phyloP scores from a whole-genome alignment of 2,113 vertebrate genomes.

The Malurus alboscapulatus region DNA sequence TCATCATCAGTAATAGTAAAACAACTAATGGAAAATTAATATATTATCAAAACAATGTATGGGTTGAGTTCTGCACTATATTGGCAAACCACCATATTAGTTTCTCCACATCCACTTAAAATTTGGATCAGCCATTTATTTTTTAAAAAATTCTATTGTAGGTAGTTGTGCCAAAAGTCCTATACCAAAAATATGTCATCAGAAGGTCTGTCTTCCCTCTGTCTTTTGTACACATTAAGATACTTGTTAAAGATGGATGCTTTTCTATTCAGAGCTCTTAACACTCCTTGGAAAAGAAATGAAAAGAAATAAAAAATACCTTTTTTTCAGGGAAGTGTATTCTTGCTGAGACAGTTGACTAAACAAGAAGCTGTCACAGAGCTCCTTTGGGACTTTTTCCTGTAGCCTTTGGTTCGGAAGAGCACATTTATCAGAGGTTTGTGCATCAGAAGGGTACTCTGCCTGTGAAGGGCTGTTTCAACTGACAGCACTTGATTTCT shows the following conservation, averaged over 20 bases:
- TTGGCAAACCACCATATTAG: neutral
- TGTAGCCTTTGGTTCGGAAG: neutral
- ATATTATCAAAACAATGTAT: neutral
- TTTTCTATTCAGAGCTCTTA: neutral
- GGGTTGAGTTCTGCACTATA: neutral
- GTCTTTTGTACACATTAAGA: neutral
- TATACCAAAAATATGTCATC: neutral
- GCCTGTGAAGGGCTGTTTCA: neutral
- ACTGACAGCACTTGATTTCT: neutral
- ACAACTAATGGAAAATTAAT: neutral
- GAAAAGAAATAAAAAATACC: neutral
- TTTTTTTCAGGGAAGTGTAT: neutral
- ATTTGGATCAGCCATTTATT: neutral
- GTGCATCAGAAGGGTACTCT: neutral
- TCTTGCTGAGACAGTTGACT: neutral
- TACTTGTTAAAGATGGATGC: neutral
- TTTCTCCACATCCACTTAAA: neutral
- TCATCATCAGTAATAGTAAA: neutral
- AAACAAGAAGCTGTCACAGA: neutral
- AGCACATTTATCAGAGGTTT: neutral
- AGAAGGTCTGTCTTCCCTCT: neutral
- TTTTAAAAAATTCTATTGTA: neutral
- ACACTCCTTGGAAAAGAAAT: neutral
- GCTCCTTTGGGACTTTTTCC: neutral
- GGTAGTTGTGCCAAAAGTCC: neutral